Percentiles rank a stretch among this genome's conserved stretches.
Conservation (phyloP, 2,113 vertebrate genomes). For the Epinephelus cyanopodus region DNA sequence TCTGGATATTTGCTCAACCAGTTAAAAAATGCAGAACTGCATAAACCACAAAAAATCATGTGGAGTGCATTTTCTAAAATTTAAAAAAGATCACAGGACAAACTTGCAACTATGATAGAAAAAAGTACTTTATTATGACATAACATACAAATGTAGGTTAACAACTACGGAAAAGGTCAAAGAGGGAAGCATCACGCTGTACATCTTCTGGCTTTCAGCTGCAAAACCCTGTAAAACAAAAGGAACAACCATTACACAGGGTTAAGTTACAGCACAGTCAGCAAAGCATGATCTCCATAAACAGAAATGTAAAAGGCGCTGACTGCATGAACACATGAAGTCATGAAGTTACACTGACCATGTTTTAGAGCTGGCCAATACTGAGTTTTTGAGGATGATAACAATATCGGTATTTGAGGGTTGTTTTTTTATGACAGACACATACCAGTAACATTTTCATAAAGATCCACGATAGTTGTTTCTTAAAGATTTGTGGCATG, state of each 20-base stretch:
- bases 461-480: background rate
- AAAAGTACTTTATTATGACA: slow-evolving; percentile 62
- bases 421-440: background rate
- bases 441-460: background rate
- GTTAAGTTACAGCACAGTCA: slow-evolving; percentile 39
- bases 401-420: background rate
- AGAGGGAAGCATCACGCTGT: slow-evolving; percentile 19
- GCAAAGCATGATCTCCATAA: slow-evolving; percentile 37
- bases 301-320: background rate
- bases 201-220: slow-evolving; percentile 27
- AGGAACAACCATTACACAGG: background rate
- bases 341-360: background rate
- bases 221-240: slow-evolving; percentile 66
- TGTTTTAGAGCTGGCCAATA: background rate
- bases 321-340: background rate
- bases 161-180: slow-evolving; percentile 13
- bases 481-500: background rate
- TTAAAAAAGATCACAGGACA: background rate
- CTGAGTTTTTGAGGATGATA: background rate
- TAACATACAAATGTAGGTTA: slow-evolving; percentile 23
- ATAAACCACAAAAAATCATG: background rate
- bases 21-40: background rate
- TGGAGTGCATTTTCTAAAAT: background rate
- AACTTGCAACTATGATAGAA: slow-evolving; percentile 14
- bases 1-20: too few relatives aligned